Evolutionary conservation across 2,113 vertebrate genomes (phyloP).

Genomic region (Egretta garzetta): DNA sequence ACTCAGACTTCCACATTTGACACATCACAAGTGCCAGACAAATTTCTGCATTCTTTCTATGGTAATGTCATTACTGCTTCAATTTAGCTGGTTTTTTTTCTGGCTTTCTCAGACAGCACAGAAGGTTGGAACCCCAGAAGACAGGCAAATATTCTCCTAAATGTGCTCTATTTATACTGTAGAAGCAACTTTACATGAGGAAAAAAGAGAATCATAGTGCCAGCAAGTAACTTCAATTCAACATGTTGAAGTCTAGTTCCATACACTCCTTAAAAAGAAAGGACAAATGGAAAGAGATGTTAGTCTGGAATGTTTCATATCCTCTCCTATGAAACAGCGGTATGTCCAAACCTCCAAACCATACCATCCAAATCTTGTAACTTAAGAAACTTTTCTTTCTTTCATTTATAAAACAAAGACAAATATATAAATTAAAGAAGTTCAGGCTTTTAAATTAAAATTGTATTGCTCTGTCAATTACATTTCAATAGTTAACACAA

Average conservation of each 20-base stretch:
- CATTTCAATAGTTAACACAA: not conserved
- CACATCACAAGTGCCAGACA: not conserved
- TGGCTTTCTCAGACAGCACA: not conserved
- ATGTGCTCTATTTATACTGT: not conserved
- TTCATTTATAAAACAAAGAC: not conserved
- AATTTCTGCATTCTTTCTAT: not conserved
- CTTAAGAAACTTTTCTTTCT: not conserved
- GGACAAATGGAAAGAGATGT: not conserved
- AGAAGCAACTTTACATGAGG: not conserved
- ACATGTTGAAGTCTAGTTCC: not conserved
- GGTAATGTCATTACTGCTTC: not conserved
- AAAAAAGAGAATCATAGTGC: not conserved
- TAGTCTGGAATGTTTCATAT: not conserved
- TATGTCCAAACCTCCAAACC: too few relatives aligned
- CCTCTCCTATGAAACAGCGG: not conserved
- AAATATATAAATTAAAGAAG: not conserved
- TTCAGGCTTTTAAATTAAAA: not conserved
- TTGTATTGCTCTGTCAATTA: not conserved
- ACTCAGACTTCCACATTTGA: not conserved
- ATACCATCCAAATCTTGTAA: not conserved
- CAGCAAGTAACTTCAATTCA: not conserved
- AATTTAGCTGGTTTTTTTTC: not conserved
- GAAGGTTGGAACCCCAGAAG: not conserved
- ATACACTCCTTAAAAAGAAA: not conserved
- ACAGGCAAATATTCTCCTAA: not conserved